A percentile compares a stretch with the other conserved stretches of the same genome.
phyloP scores from a whole-genome alignment of 2,797 vertebrate species.

The Oreonectes daqikongensis region DNA sequence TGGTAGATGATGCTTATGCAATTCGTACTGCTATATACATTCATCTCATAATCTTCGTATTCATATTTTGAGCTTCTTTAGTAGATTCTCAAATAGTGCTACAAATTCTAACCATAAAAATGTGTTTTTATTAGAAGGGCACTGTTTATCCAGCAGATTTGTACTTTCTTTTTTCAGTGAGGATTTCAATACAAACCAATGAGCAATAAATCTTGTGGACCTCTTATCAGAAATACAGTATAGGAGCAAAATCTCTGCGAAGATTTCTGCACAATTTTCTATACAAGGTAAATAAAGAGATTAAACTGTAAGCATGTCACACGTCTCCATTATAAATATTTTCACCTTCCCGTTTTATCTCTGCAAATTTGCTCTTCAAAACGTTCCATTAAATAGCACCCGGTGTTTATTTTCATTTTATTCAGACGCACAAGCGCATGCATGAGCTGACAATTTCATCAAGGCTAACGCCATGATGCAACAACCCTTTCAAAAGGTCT shows the following conservation, averaged over 20 bases:
- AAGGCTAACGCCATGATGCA: slow-evolving; percentile 35
- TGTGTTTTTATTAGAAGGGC: too few relatives aligned
- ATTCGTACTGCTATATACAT: too few relatives aligned
- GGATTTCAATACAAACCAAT: neutral
- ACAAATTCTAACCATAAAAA: too few relatives aligned
- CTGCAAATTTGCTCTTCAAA: slow-evolving; percentile 28
- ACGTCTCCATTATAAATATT: too few relatives aligned
- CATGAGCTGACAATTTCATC: slow-evolving; percentile 41
- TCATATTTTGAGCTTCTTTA: too few relatives aligned
- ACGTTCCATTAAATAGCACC: slow-evolving; percentile 38
- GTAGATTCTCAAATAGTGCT: too few relatives aligned
- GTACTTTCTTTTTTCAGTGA: neutral
- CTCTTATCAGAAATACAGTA: slow-evolving; percentile 26
- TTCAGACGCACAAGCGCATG: slow-evolving; percentile 33
- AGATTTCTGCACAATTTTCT: slow-evolving; percentile 4
- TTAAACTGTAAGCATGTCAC: neutral
- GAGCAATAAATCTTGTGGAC: neutral
- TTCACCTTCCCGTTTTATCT: too few relatives aligned
- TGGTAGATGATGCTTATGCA: too few relatives aligned
- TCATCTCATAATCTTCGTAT: too few relatives aligned
- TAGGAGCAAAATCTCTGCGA: neutral
- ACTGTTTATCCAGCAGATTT: neutral
- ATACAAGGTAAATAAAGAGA: slow-evolving; percentile 13
- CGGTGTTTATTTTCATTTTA: slow-evolving; percentile 40
- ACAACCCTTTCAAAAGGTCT: slow-evolving; percentile 33